Conservation (phyloP, 1,140 invertebrate species). For the Drosophila ohnishii region DNA sequence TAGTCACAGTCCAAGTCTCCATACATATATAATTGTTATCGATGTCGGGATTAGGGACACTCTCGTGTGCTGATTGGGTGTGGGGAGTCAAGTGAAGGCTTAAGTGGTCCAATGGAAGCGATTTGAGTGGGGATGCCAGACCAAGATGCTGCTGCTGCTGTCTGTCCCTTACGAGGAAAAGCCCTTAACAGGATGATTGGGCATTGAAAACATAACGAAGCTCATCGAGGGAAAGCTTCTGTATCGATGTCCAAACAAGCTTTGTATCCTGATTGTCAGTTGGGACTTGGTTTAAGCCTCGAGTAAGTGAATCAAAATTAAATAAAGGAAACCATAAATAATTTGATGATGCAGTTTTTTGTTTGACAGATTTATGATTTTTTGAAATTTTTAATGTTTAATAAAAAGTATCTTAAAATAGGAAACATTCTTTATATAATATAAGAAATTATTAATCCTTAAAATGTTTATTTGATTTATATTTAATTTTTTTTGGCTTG, state of each 20-base stretch:
- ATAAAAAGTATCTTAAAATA: neutral
- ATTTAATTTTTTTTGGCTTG: no score
- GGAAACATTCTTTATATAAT: neutral
- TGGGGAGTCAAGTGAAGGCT: conserved; percentile 29
- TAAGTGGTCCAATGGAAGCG: conserved; percentile 34
- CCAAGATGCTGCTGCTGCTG: conserved; percentile 7
- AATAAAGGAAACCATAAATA: conserved; percentile 5
- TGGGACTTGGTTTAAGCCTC: conserved; percentile 1
- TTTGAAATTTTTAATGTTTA: no score
- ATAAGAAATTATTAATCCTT: neutral
- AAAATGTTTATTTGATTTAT: no score
- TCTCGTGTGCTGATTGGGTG: conserved; percentile 5
- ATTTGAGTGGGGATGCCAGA: conserved; percentile 24
- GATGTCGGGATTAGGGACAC: conserved; percentile 33
- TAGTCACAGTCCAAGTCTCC: conserved; percentile 12
- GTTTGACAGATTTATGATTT: neutral
- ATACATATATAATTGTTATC: conserved; percentile 26
- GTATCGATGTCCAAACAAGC: conserved; percentile 24
- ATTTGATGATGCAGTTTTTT: no score
- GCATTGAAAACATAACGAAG: conserved; percentile 13
- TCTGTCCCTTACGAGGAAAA: conserved; percentile 1
- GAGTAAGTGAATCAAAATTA: neutral
- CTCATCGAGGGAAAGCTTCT: conserved; percentile 23
- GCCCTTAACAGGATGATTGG: conserved; percentile 27
- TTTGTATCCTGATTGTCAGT: conserved; percentile 14